phyloP scores from a whole-genome alignment of 92 coral and sea anemone species.

The Nematostella vectensis region DNA sequence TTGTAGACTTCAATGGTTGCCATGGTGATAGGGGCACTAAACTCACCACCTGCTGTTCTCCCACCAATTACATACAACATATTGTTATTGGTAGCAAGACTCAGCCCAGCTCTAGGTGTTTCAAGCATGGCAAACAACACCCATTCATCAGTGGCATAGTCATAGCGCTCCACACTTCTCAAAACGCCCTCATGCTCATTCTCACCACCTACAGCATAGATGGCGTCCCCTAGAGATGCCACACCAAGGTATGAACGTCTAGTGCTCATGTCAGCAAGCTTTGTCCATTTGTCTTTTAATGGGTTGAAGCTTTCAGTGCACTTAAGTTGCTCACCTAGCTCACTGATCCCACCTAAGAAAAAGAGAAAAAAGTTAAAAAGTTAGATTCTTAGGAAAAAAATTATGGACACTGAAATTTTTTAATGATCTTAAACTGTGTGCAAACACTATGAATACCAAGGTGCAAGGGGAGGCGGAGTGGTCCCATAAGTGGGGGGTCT shows the following conservation, averaged over 20 bases:
- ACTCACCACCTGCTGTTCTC: constrained; percentile 56
- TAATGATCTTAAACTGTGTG: no score
- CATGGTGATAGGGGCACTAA: constrained; percentile 63
- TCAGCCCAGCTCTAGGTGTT: constrained; percentile 53
- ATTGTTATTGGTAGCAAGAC: constrained; percentile 48
- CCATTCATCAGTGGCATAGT: constrained; percentile 43
- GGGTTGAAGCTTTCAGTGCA: constrained; percentile 56
- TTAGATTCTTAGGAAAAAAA: not conserved
- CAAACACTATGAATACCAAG: no score
- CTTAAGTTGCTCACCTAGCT: constrained; percentile 57
- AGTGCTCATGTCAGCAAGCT: constrained; percentile 54
- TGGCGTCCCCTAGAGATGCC: constrained; percentile 32
- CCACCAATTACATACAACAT: constrained; percentile 82
- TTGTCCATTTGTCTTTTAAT: constrained; percentile 70
- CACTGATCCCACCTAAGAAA: constrained; percentile 74
- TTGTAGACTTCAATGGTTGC: constrained; percentile 71
- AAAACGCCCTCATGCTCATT: constrained; percentile 56
- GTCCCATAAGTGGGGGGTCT: no score
- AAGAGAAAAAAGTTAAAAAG: not conserved
- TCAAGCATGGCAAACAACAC: constrained; percentile 56
- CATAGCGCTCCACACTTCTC: constrained; percentile 69
- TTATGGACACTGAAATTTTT: not conserved
- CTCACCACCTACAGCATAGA: constrained; percentile 88
- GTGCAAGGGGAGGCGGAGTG: no score
- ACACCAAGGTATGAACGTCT: constrained; percentile 64